phyloP scores from a whole-genome alignment of 2,797 vertebrate genomes.

The Pangasius djambal region DNA sequence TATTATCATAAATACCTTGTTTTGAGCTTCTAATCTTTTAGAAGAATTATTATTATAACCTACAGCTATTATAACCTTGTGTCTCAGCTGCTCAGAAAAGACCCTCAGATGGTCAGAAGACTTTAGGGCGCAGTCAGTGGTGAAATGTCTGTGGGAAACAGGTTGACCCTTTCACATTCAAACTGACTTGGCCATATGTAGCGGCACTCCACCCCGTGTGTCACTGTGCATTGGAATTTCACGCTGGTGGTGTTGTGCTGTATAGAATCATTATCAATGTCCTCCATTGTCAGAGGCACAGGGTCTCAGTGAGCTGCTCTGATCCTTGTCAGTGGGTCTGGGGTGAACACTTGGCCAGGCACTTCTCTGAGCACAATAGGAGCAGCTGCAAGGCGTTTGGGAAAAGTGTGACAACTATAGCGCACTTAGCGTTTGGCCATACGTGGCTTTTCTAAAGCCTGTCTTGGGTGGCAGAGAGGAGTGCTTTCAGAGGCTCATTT shows the following conservation, averaged over 20 bases:
- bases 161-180: constrained; percentile 43
- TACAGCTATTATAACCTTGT: neutral
- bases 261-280: constrained; percentile 66
- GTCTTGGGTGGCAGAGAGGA: constrained; percentile 53
- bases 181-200: constrained; percentile 43
- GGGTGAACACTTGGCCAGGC: constrained; percentile 58
- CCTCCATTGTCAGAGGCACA: constrained; percentile 65
- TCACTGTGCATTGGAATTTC: constrained; percentile 70
- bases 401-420: constrained; percentile 81
- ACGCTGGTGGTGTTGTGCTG: constrained; percentile 48
- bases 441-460: constrained; percentile 64
- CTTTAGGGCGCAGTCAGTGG: neutral
- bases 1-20: neutral
- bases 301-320: constrained; percentile 63
- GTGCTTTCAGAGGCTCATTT: constrained; percentile 64
- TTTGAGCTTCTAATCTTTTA: neutral
- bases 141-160: constrained; percentile 52
- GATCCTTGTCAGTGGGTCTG: constrained; percentile 64
- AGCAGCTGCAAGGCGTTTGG: constrained; percentile 85
- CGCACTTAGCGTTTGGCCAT: constrained; percentile 68
- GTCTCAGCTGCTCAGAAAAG: constrained; percentile 14
- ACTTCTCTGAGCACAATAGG: constrained; percentile 72
- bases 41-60: neutral
- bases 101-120: constrained; percentile 7
- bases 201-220: constrained; percentile 34